Evolutionary conservation across 2,113 vertebrate genomes (phyloP), one percentile per base, ranked within the genome.

Genomic region (Neoarius graeffei): DNA sequence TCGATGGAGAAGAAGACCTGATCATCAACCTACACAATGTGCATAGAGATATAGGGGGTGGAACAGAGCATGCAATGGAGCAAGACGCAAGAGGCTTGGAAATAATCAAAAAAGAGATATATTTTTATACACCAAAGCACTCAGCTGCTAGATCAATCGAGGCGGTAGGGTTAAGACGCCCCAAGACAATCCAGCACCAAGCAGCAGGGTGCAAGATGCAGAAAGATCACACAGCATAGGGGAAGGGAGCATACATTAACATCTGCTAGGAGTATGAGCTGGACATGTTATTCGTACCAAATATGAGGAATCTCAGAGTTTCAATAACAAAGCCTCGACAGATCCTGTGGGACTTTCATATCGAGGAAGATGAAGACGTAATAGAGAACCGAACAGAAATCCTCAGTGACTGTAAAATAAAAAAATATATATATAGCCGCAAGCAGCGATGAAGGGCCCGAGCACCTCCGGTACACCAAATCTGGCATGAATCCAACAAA

Each of bases 191-290:
- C 80, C 9, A 60, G 27, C 27, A 81, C 7, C 79, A 60, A 42
- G 79, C 79, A 35, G 80, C 80, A 42, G 80, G 79, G 56, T 23
- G 79, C 56, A 60, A 35, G n/a, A 60, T 81, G 60, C 56, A 81
- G 54, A 35, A 60, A 81, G 56, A 81, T 81, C 27, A 60, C 17
- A 42, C 56, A 20, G 54, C 79, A 57, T 35, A 4, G 19, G 56
- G 80, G 60, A 42, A 81, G 8, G 7, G 57, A 81, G 59, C 56
- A 60, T 81, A 35, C 56, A 42, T 23, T 56, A 81, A 81, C 79
- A 59, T 81, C 56, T 59, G 56, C 8, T 5, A 60, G 27, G 52
- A 80, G 76, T 2, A 27, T 4, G 13, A 80, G 13, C 77, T 30
- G 52, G 80, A 81, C 54, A 9, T 30, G 19, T 15, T 81, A 17